Percentiles rank a stretch among this genome's conserved stretches.
Evolutionary conservation across 1,140 invertebrate genomes (phyloP).

Genomic region (Drosophila sulfurigaster): DNA sequence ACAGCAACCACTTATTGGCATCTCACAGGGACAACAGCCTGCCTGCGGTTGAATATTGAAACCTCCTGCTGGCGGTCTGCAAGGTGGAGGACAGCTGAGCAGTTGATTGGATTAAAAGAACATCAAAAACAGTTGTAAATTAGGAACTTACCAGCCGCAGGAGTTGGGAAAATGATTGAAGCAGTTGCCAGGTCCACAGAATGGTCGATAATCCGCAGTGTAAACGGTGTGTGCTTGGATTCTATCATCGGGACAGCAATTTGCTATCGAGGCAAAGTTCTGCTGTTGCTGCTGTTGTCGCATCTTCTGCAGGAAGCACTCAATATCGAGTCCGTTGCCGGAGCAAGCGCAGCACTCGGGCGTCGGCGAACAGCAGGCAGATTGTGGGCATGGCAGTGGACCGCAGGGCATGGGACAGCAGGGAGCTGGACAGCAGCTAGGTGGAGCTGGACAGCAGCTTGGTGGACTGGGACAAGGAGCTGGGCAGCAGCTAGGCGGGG

Average conservation of each 20-base stretch:
- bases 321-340: constrained; percentile 29
- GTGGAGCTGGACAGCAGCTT: no score
- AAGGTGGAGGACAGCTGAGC: neutral
- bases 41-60: neutral
- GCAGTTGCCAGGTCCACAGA: constrained; percentile 2
- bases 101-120: neutral
- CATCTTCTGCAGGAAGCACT: constrained; percentile 15
- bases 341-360: constrained; percentile 8
- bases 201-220: constrained; percentile 40
- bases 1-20: no score
- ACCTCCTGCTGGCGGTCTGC: neutral
- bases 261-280: neutral
- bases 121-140: neutral
- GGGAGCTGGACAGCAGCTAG: neutral
- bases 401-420: neutral
- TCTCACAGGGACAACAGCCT: no score
- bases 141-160: neutral
- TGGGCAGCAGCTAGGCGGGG: neutral
- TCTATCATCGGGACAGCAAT: constrained; percentile 19
- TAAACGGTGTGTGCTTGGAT: constrained; percentile 48
- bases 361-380: neutral
- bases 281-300: neutral
- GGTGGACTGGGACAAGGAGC: neutral
- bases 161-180: constrained; percentile 35
- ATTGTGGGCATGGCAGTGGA: neutral